These are phyloP conservation scores for Drosophila paranaensis DNA, from an alignment of 2,888 invertebrate species.

Conservation along the genomic window DNA sequence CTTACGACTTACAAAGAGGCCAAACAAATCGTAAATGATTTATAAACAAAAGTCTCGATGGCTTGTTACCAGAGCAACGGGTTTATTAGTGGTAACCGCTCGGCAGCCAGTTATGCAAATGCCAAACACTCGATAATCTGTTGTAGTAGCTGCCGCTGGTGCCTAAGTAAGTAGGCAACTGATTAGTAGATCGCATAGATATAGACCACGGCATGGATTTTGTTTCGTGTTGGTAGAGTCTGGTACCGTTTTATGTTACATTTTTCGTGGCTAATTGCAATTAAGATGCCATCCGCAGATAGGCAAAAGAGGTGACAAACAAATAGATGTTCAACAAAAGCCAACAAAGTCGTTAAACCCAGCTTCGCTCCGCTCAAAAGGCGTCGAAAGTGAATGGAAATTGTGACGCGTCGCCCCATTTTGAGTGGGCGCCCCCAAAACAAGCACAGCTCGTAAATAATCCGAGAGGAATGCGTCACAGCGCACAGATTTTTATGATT, in stretches of 20 bases:
- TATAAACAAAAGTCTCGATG: constrained; percentile 41
- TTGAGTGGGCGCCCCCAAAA: constrained; percentile 38
- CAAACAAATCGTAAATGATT: constrained; percentile 69
- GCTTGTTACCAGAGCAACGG: constrained; percentile 62
- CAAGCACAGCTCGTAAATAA: constrained; percentile 44
- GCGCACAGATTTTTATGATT: constrained; percentile 24
- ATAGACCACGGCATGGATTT: constrained; percentile 8
- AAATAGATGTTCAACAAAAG: constrained; percentile 53
- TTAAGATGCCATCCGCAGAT: constrained; percentile 66
- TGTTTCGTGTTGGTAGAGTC: neutral
- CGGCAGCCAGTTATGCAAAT: constrained; percentile 67
- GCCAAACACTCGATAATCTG: constrained; percentile 39
- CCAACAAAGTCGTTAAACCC: neutral
- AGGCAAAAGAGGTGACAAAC: constrained; percentile 62
- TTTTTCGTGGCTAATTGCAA: constrained; percentile 75
- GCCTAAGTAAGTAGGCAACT: constrained; percentile 38
- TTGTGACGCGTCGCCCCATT: constrained; percentile 16
- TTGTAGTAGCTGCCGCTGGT: constrained; percentile 37
- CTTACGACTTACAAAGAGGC: constrained; percentile 13
- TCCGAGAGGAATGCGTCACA: constrained; percentile 24
- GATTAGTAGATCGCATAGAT: constrained; percentile 56
- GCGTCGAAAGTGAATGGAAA: constrained; percentile 52
- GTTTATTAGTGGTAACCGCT: constrained; percentile 53
- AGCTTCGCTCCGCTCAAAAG: constrained; percentile 24
- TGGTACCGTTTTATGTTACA: constrained; percentile 53